Evolutionary conservation across 2,797 vertebrate genomes (phyloP), one percentile per base, ranked within the genome.

Genomic region (Neomorphus geoffroyi): DNA sequence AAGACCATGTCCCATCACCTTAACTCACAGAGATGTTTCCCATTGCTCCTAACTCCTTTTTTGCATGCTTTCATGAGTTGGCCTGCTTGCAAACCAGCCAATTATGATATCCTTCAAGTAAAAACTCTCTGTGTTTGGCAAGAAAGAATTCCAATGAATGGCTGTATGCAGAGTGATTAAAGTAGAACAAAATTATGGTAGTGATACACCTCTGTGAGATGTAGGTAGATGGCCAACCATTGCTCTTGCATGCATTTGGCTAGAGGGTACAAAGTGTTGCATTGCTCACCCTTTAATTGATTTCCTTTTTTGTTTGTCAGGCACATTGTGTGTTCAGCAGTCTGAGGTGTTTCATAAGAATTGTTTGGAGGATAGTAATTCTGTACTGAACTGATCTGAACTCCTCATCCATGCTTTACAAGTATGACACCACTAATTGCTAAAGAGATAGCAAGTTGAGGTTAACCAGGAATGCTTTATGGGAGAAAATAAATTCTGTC

Each of bases 401-500:
- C 48, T 50, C 50, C 54, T 85, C 74, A 48, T 78, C 67, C 64
- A 61, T 72, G 46, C 79, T 80, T 80, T 80, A 88, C 18, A 91
- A 90, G 57, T 57, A 48, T 10, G 45, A 30, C 78, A 77, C 61
- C 56, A 81, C 56, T 73, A 88, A 90, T 69, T 88, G 66, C 70
- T 86, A 27, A 53, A 88, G 58, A 92, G 70, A 77, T 9, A 53
- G 90, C 85, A 84, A 84, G 70, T 13, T 86, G 62, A 56, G 80
- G 86, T 94, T 94, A 93, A 88, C 88, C 2, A 8, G 26, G 46
- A 96, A 84, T 1, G 1, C 56, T 94, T 88, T 69, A 70, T n/a
- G 23, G 60, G 78, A 93, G 62, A 92, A 96, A 93, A 94, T 72
- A 94, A 86, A 80, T 88, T 58, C 93, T 70, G 56, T 79, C 64